Base-by-base conservation (phyloP, 1,140 invertebrate species). In the Lepidurus apus region DNA sequence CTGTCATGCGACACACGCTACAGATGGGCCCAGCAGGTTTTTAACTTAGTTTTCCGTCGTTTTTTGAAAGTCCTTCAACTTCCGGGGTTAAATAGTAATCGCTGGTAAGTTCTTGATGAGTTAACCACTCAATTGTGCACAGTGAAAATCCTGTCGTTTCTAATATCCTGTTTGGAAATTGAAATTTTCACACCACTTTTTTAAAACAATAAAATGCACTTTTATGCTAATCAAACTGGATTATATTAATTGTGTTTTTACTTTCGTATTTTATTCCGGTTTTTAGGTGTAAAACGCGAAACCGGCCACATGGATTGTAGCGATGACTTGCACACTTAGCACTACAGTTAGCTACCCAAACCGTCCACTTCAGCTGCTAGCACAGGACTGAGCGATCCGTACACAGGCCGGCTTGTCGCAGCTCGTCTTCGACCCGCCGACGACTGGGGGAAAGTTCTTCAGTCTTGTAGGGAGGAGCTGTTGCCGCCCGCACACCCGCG, bases 1-100 rank as follows among this genome's bases (percentile, higher is more conserved):
- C 53, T 65, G 53, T 65, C 53, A 65, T 65, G 53, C 13, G 53
- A 65, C 53, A 65, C 53, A 65, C 53, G 53, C 53, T 65, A 65
- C 53, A 65, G n/a, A 65, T 4, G 53, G 53, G 53, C 53, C 17
- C 53, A 65, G 53, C 53, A 65, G 53, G 17, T 21, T 65, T 65
- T 65, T 65, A n/a, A 13, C 53, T n/a, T 65, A n/a, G 13, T 65
- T n/a, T 13, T 3, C 4, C 53, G n/a, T 65, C 53, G 3, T 65
- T 9, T 21, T 65, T 21, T 65, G 53, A 65, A 65, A 65, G 17
- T 21, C 53, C 13, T 13, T 65, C 53, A 65, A 65, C 53, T 65
- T 65, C 53, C 53, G 53, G 53, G 13, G 17, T 65, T n/a, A 11
- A 65, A 13, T 21, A 65, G 4, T 21, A 47, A 17, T 65, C 53